Conservation (phyloP, 2,113 vertebrate genomes). For the Dendropsophus ebraccatus region DNA sequence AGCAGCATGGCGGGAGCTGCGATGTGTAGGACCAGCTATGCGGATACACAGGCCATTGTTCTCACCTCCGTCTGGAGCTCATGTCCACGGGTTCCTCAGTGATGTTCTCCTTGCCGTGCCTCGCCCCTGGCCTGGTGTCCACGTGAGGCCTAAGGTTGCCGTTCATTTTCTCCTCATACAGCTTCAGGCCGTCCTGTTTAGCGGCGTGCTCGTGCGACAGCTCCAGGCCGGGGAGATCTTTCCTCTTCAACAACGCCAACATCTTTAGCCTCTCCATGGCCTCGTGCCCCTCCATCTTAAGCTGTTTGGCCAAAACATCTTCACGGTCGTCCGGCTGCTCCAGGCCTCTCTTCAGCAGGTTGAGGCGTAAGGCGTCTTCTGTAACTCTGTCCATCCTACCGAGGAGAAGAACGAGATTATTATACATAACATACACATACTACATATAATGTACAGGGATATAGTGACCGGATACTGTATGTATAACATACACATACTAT, state of each 20-base stretch:
- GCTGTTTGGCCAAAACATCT: slow-evolving; percentile 89
- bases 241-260: slow-evolving; percentile 93
- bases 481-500: too few relatives aligned
- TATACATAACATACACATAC: too few relatives aligned
- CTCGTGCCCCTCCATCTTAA: slow-evolving; percentile 97
- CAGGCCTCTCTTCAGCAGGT: slow-evolving; percentile 90
- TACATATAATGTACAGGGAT: too few relatives aligned
- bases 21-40: too few relatives aligned
- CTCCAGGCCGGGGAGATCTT: slow-evolving; percentile 88
- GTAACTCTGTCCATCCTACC: slow-evolving; percentile 95
- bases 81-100: slow-evolving; percentile 96
- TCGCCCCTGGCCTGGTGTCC: slow-evolving; percentile 71
- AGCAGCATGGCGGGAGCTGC: too few relatives aligned
- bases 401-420: not conserved
- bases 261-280: slow-evolving; percentile 98
- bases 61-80: slow-evolving; percentile 91
- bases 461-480: too few relatives aligned
- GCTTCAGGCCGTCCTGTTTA: slow-evolving; percentile 74
- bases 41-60: too few relatives aligned
- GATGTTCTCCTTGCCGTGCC: slow-evolving; percentile 95
- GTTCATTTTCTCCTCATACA: slow-evolving; percentile 83
- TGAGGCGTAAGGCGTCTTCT: slow-evolving; percentile 91
- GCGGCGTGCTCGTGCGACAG: slow-evolving; percentile 74
- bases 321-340: slow-evolving; percentile 89
- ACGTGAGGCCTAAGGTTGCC: slow-evolving; percentile 76